Evolutionary conservation across 2,888 invertebrate genomes (phyloP).

Genomic region (Uloborus plumipes): DNA sequence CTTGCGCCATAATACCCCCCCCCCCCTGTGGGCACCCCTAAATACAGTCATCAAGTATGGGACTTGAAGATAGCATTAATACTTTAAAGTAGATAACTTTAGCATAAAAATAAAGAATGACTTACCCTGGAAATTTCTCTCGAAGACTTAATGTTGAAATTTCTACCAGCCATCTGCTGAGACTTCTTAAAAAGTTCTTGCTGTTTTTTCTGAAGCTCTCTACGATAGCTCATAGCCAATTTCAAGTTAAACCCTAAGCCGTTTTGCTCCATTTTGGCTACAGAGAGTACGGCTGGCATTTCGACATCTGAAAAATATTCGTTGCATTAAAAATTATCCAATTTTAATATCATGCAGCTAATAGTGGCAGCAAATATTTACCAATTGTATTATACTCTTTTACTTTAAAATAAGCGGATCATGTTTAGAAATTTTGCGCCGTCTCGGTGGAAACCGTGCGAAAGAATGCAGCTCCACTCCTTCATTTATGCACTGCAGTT

Average conservation of each 20-base stretch:
- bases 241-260: slow-evolving; percentile 80
- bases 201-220: slow-evolving; percentile 78
- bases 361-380: neutral
- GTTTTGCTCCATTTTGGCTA: slow-evolving; percentile 83
- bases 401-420: no score
- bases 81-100: no score
- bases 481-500: no score
- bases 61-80: no score
- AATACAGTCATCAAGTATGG: no score
- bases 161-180: slow-evolving; percentile 81
- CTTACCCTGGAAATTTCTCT: slow-evolving; percentile 84
- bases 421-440: no score
- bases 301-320: slow-evolving; percentile 75
- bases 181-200: slow-evolving; percentile 80
- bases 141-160: slow-evolving; percentile 82
- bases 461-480: no score
- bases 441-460: no score
- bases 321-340: neutral
- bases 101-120: slow-evolving; percentile 18
- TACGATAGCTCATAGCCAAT: slow-evolving; percentile 76
- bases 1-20: slow-evolving; percentile 84
- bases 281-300: slow-evolving; percentile 79
- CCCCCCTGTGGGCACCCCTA: no score
- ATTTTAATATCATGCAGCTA: neutral
- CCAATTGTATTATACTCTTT: no score